Evolutionary conservation across 1,140 invertebrate species (phyloP).

Genomic region (Anastatus disparis): DNA sequence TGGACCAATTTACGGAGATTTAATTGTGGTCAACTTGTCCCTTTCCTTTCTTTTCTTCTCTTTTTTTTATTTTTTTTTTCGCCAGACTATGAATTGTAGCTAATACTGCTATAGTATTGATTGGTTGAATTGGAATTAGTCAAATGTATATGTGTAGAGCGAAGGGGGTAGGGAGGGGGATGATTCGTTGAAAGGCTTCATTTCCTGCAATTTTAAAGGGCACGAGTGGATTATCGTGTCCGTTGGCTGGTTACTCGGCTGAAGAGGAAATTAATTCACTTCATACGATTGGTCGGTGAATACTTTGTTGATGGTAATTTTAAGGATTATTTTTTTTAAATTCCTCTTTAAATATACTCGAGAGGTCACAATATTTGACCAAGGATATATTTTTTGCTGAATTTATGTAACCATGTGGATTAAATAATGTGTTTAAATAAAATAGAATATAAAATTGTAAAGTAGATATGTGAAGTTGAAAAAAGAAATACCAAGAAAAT

Average conservation of each 20-base stretch:
- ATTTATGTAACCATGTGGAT: too few relatives aligned
- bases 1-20: constrained; percentile 23
- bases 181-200: constrained; percentile 37
- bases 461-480: too few relatives aligned
- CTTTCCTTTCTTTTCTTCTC: neutral
- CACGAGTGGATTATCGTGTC: constrained; percentile 36
- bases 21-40: constrained; percentile 33
- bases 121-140: too few relatives aligned
- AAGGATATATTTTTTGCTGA: too few relatives aligned
- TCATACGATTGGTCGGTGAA: neutral
- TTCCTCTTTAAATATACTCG: too few relatives aligned
- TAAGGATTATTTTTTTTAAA: neutral
- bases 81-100: too few relatives aligned
- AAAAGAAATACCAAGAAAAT: too few relatives aligned
- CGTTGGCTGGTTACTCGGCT: neutral
- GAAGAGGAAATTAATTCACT: neutral
- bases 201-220: constrained; percentile 41
- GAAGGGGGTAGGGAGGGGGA: neutral
- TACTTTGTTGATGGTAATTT: constrained; percentile 9
- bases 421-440: too few relatives aligned
- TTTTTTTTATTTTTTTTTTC: neutral
- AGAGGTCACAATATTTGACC: too few relatives aligned
- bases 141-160: too few relatives aligned
- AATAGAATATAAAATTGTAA: too few relatives aligned
- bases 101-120: too few relatives aligned